A percentile compares a stretch with the other conserved stretches of the same genome.
These are phyloP conservation scores for Mizuhopecten yessoensis DNA, from an alignment of 1,140 invertebrate genomes.

Conservation along the genomic window DNA sequence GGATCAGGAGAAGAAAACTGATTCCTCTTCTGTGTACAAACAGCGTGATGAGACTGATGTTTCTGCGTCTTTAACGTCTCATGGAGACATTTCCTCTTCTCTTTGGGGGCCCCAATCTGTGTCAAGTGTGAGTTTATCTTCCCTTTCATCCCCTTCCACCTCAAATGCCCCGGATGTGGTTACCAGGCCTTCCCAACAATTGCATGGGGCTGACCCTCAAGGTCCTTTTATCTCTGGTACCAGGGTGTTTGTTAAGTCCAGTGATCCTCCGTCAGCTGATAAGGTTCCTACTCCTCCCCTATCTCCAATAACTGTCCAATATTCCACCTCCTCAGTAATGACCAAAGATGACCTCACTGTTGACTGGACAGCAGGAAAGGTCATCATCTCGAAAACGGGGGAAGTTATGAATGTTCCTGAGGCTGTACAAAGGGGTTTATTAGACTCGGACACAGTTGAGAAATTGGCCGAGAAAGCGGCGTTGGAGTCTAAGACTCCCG, in stretches of 20 bases:
- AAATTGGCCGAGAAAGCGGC: slow-evolving; percentile 86
- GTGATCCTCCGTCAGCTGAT: background rate
- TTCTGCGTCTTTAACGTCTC: background rate
- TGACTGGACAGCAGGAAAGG: slow-evolving; percentile 81
- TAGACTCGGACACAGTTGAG: slow-evolving; percentile 92
- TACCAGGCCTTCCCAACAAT: background rate
- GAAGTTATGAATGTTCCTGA: slow-evolving; percentile 91
- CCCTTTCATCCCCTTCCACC: slow-evolving; percentile 11
- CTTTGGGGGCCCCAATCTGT: background rate
- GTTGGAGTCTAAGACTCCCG: slow-evolving; percentile 82
- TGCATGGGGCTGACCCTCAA: background rate
- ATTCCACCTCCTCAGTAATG: background rate
- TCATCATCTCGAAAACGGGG: slow-evolving; percentile 90
- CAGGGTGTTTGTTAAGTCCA: slow-evolving; percentile 25
- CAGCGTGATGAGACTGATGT: slow-evolving; percentile 13
- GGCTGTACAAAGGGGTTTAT: slow-evolving; percentile 92
- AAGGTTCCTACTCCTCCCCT: slow-evolving; percentile 20
- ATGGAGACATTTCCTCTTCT: background rate
- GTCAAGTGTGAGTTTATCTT: slow-evolving; percentile 33
- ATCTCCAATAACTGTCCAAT: slow-evolving; percentile 11
- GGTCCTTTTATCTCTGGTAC: background rate
- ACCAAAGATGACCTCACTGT: slow-evolving; percentile 75
- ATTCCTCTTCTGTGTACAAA: slow-evolving; percentile 22
- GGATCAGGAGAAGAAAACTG: slow-evolving; percentile 42
- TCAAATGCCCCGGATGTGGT: background rate